Base-by-base conservation (phyloP, 2,888 invertebrate species). In the Nowickia ferox region DNA sequence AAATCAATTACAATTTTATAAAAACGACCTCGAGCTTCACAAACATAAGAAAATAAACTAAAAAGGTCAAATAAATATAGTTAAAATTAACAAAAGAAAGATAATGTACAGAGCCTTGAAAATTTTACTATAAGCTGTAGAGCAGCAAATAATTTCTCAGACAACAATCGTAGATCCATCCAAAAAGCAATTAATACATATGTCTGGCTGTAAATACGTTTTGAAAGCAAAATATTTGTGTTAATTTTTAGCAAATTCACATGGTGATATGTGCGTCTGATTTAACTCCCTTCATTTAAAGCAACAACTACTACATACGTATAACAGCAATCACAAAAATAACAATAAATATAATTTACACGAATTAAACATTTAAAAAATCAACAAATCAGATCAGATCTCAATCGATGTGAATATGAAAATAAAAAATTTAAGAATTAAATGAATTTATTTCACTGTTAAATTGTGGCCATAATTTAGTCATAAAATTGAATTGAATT, bases 371-470 rank as follows among this genome's bases (percentile, higher is more conserved):
- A 80, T 86, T 86, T 76, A 61, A 71, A 76, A 79, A 80, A 86
- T 86, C 83, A 86, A 83, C 86, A 86, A 86, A 79, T 86, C 85
- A 71, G 68, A 79, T 79, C 83, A 76, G 79, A 79, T 83, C 71
- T 71, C 84, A 84, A 79, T 71, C 84, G 75, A 55, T 46, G 38
- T 44, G 65, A 72, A 80, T 65, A 65, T 74, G 42, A 57, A 51
- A 44, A 59, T 22, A 40, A 78, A 22, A 75, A 71, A 46, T 53
- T 63, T 42, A 75, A 55, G 8, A 71, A 69, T 81, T 82, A 83
- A 86, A 81, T 81, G 63, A 84, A 84, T 86, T 86, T 85, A 87
- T 87, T 85, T 85, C 84, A 72, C 55, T 84, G 84, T 74, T 81
- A 74, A 81, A 85, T 78, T 77, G 63, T 63, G 76, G 68, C 78